Percentiles rank a stretch among this genome's conserved stretches.
Evolutionary conservation across 2,888 invertebrate species (phyloP).

Genomic region (Malachius bipustulatus): DNA sequence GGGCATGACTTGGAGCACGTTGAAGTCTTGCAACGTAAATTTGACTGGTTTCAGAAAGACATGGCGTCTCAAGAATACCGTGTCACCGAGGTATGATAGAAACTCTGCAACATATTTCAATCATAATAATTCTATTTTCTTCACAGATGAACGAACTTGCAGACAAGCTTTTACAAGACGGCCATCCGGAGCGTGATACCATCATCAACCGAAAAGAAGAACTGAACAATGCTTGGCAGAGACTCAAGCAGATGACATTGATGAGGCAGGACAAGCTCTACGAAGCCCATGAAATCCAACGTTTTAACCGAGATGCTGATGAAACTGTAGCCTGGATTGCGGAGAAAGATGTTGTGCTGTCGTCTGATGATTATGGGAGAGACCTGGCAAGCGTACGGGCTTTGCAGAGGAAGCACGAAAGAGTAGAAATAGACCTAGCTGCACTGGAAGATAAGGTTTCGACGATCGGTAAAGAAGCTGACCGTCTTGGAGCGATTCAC

Average conservation of each 20-base stretch:
- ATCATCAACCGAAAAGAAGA: conserved; percentile 57
- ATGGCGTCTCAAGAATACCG: conserved; percentile 95
- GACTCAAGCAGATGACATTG: conserved; percentile 84
- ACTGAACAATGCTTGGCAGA: conserved; percentile 94
- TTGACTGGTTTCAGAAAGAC: conserved; percentile 99
- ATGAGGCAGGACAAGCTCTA: conserved; percentile 93
- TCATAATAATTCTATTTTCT: no score
- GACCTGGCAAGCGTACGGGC: conserved; percentile 97
- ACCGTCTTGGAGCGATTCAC: conserved; percentile 84
- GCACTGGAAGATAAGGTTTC: conserved; percentile 94
- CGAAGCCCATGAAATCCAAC: conserved; percentile 98
- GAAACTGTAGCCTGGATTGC: conserved; percentile 99
- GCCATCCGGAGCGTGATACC: conserved; percentile 29
- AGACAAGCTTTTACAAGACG: conserved; percentile 84
- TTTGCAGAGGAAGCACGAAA: conserved; percentile 90
- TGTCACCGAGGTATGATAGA: conserved; percentile 88
- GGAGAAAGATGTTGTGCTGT: conserved; percentile 93
- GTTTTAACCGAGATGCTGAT: conserved; percentile 97
- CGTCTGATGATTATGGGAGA: conserved; percentile 93
- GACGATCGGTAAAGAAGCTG: conserved; percentile 83
- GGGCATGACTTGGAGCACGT: conserved; percentile 98
- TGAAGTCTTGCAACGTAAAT: conserved; percentile 96
- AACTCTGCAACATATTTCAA: no score
- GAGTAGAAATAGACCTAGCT: conserved; percentile 92
- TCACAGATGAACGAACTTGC: conserved; percentile 94